These are phyloP conservation scores for Heliconius himera DNA, from an alignment of 1,140 invertebrate species.

Conservation along the genomic window DNA sequence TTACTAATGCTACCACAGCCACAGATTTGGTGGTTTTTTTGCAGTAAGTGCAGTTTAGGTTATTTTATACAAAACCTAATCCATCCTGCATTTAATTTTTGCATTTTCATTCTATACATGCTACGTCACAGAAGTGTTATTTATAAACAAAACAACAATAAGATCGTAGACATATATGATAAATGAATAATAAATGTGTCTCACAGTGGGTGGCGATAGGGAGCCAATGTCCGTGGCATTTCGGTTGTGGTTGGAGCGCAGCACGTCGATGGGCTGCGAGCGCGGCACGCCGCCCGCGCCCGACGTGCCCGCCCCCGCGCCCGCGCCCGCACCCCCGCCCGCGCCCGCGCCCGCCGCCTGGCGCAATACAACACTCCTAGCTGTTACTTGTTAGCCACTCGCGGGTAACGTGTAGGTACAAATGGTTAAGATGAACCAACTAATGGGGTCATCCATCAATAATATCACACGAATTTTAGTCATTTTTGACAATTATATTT, in stretches of 20 bases:
- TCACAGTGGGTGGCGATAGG: slow-evolving; percentile 93
- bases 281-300: slow-evolving; percentile 83
- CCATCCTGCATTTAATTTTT: too few species aligned
- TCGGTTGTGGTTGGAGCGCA: slow-evolving; percentile 85
- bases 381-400: slow-evolving; percentile 18
- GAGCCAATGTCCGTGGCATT: slow-evolving; percentile 90
- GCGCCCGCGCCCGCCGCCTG: background rate
- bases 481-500: too few species aligned
- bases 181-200: slow-evolving; percentile 47
- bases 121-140: too few species aligned
- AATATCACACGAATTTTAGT: too few species aligned
- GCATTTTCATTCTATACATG: too few species aligned
- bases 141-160: background rate
- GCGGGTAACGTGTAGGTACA: background rate
- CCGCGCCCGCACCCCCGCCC: background rate
- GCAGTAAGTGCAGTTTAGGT: too few species aligned
- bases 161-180: background rate
- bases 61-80: too few species aligned
- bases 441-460: background rate
- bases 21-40: too few species aligned
- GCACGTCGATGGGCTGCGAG: slow-evolving; percentile 92
- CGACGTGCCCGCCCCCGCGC: background rate
- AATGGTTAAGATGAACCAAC: background rate
- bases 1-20: too few species aligned
- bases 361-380: background rate